Evolutionary conservation across 2,797 vertebrate species (phyloP).

Genomic region (Buphagus erythrorhynchus): DNA sequence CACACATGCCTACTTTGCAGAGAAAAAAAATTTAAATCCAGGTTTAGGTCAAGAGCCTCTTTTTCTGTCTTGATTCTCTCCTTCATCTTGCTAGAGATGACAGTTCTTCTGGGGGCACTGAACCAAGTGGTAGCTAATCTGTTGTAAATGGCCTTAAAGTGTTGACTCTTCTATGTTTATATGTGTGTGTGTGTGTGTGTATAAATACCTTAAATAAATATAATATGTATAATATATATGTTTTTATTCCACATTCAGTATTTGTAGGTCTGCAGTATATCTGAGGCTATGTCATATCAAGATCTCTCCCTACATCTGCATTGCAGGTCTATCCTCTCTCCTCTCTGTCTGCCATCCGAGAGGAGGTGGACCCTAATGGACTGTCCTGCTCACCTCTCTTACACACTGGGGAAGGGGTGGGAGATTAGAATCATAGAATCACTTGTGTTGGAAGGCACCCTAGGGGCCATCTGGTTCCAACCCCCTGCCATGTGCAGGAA

Average conservation of each 20-base stretch:
- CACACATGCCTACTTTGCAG: not conserved
- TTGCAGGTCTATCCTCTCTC: not conserved
- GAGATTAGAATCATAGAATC: accelerated
- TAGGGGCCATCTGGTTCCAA: not conserved
- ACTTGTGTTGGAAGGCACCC: not conserved
- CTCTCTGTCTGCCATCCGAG: accelerated
- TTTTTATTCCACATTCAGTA: not conserved
- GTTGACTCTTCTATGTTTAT: not conserved
- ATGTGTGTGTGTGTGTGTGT: not conserved
- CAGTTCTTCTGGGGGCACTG: not conserved
- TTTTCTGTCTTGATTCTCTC: not conserved
- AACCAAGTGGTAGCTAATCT: not conserved
- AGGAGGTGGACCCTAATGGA: not conserved
- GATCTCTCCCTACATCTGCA: not conserved
- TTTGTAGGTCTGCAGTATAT: not conserved
- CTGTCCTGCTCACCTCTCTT: not conserved
- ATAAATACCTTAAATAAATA: not conserved
- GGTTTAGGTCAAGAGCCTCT: not conserved
- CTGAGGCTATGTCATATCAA: not conserved
- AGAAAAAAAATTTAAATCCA: not conserved
- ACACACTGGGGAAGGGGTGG: not conserved
- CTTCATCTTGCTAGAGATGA: not conserved
- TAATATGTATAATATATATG: not conserved
- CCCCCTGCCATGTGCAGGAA: not conserved
- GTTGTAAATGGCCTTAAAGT: not conserved